Conservation (phyloP, 2,888 invertebrate genomes). For the Cantharis lateralis region DNA sequence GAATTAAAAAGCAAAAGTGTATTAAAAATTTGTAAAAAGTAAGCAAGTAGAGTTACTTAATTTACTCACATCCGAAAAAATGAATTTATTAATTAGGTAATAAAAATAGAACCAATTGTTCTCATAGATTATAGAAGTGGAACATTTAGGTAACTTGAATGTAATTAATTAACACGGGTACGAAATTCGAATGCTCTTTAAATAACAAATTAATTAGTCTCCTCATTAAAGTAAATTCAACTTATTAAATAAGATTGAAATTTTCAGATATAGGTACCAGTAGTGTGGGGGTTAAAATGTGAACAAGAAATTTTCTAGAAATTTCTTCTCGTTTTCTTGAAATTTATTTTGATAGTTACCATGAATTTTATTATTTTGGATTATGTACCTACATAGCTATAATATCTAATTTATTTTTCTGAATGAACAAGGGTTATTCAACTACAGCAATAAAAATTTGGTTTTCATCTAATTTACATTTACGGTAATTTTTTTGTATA, state of each 20-base stretch:
- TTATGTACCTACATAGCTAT: neutral
- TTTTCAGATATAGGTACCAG: neutral
- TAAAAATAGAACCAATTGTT: neutral
- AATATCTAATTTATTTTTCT: neutral
- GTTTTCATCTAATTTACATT: conserved; percentile 18
- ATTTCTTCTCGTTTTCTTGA: neutral
- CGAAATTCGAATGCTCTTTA: neutral
- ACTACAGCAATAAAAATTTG: conserved; percentile 3
- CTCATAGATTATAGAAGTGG: neutral
- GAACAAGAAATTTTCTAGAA: too few species aligned
- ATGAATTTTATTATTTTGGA: neutral
- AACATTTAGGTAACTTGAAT: neutral
- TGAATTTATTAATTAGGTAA: neutral
- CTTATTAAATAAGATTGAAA: neutral
- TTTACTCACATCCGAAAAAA: neutral
- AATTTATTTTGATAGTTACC: neutral
- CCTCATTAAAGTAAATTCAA: neutral
- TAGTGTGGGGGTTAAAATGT: neutral
- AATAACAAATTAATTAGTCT: neutral
- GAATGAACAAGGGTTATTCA: neutral
- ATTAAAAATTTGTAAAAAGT: neutral
- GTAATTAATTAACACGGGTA: neutral
- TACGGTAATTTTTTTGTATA: conserved; percentile 21
- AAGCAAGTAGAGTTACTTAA: neutral
- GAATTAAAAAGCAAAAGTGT: conserved; percentile 37